Base-by-base conservation (phyloP, 2,888 invertebrate species). In the Candidula unifasciata region DNA sequence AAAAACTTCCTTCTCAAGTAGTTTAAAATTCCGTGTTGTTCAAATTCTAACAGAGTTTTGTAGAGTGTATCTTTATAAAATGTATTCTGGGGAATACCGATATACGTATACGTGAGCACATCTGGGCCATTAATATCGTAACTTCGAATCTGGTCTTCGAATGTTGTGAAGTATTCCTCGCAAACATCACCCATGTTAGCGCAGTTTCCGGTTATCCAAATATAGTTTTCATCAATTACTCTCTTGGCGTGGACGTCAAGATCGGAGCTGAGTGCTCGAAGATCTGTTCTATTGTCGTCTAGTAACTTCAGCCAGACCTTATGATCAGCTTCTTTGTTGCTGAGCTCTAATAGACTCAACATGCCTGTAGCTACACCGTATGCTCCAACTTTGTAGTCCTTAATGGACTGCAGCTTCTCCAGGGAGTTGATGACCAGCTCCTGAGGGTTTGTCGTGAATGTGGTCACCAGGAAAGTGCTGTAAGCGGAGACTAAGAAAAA, bases 381-480 rank as follows among this genome's bases (percentile, higher is more conserved):
- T 10, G 64, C 21, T 16, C 78, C 78, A 6, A 78, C 2, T 5
- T 16, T 30, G 35, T 16, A 78, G 1, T 78, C 78, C n/a, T 35
- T 35, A 3, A 6, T 10, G 24, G 27, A 3, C 21, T 37, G 1
- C 35, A 78, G 0, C 60, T 78, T 60, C 0, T 60, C 24, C 3
- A 64, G 21, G 5, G 35, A 21, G 78, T 78, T 37, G 35, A 78
- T 2, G 24, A 52, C 24, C 1, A 64, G 64, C 30, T 78, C 78
- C 21, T 24, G n/a, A 13, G 78, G 78, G 24, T 64, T 78, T 1
- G n/a, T 35, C 2, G 78, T 78, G 27, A 78, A 80, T 0, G 54
- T 57, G 0, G 80, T 80, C 1, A 71, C 80, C 3, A 80, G 80
- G 37, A 57, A 80, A 0, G 80, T 44, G 10, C n/a, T 71, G 80